A percentile compares a stretch with the other conserved stretches of the same genome.
phyloP scores from a whole-genome alignment of 2,797 vertebrate genomes.

The Cryptoprocta ferox region DNA sequence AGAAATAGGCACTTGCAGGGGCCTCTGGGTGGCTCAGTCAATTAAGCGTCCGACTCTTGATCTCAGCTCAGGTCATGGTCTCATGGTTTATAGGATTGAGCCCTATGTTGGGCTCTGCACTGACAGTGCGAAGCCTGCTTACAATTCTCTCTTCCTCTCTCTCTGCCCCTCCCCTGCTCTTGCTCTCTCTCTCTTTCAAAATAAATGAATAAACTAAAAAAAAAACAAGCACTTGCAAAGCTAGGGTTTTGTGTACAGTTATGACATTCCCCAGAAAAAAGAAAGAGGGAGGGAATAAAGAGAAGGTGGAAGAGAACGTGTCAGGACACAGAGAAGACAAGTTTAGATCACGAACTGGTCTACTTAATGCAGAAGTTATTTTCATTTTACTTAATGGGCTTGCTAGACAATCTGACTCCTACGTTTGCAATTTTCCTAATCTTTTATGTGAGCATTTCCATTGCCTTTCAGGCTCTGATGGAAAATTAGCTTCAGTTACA shows the following conservation, averaged over 20 bases:
- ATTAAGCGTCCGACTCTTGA: no score
- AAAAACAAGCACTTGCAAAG: not conserved
- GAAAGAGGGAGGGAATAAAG: not conserved
- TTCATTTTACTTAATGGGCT: conserved; percentile 25
- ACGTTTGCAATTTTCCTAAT: conserved; percentile 10
- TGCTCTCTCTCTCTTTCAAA: no score
- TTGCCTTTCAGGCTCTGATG: conserved; percentile 20
- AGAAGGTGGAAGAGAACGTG: not conserved
- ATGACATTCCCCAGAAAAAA: not conserved
- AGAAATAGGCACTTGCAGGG: not conserved
- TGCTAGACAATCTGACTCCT: not conserved
- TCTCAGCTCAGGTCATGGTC: no score
- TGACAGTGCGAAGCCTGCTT: no score
- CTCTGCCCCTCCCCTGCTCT: no score
- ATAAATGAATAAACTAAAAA: not conserved
- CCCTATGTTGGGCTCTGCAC: no score
- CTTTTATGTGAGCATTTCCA: conserved; percentile 44
- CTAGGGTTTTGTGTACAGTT: not conserved
- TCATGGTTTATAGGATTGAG: no score
- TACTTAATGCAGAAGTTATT: not conserved
- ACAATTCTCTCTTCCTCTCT: no score
- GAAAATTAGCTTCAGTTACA: conserved; percentile 58
- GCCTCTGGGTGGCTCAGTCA: no score
- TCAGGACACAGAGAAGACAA: not conserved
- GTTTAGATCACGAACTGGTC: not conserved